These are phyloP conservation scores for Hemibagrus guttatus DNA, from an alignment of 2,797 vertebrate species.

Conservation along the genomic window DNA sequence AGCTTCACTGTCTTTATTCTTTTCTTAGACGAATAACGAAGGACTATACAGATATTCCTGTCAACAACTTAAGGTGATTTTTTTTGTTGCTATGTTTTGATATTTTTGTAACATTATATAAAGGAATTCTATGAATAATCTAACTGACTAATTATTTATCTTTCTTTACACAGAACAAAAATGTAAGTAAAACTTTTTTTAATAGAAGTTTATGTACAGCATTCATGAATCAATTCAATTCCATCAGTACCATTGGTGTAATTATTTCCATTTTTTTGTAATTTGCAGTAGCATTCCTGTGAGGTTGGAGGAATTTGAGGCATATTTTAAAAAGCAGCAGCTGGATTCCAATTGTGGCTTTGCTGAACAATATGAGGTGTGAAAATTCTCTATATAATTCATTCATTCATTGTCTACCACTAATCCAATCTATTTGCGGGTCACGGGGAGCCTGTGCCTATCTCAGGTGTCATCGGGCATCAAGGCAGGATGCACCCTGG, in stretches of 20 bases:
- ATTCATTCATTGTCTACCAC: too few relatives aligned
- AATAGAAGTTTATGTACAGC: background rate
- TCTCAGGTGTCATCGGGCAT: too few relatives aligned
- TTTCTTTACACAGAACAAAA: constrained; percentile 66
- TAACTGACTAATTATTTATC: constrained; percentile 4
- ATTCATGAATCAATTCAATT: background rate
- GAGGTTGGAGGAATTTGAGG: constrained; percentile 84
- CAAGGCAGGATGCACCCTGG: too few relatives aligned
- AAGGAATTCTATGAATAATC: background rate
- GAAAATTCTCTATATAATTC: too few relatives aligned
- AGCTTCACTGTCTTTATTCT: background rate
- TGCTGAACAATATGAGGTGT: constrained; percentile 92
- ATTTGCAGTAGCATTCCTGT: constrained; percentile 79
- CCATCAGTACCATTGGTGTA: background rate
- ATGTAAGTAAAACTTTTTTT: constrained; percentile 66
- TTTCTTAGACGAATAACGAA: constrained; percentile 60
- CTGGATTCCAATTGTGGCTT: constrained; percentile 95
- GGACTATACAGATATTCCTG: constrained; percentile 68
- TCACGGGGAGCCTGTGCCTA: too few relatives aligned
- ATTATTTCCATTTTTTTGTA: constrained; percentile 24
- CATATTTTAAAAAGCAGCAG: constrained; percentile 88
- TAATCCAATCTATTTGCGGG: too few relatives aligned
- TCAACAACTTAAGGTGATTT: constrained; percentile 69
- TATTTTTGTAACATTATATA: background rate
- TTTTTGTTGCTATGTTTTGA: background rate